Evolutionary conservation across 2,797 vertebrate species (phyloP).

Genomic region (Gymnopithys bicolor): DNA sequence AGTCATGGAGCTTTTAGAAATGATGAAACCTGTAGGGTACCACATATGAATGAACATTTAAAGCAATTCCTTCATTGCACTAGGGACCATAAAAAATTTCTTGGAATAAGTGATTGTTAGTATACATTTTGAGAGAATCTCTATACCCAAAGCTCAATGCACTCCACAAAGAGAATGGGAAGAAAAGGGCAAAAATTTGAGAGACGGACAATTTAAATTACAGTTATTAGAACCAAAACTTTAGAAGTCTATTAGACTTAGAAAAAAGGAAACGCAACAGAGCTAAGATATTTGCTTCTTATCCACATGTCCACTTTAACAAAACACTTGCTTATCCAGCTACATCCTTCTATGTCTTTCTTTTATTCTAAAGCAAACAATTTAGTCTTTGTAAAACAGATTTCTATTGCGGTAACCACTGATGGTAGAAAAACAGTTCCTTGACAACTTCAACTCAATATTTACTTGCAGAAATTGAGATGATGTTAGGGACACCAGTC

Average conservation of each 20-base stretch:
- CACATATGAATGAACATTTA: background rate
- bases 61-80: background rate
- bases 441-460: background rate
- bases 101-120: background rate
- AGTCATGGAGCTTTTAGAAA: background rate
- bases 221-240: background rate
- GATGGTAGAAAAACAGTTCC: background rate
- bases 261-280: background rate
- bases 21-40: background rate
- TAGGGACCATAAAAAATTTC: background rate
- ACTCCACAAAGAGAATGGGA: background rate
- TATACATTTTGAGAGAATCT: background rate
- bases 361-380: background rate
- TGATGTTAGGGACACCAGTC: background rate
- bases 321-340: background rate
- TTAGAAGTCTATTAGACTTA: background rate
- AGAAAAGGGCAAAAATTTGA: background rate
- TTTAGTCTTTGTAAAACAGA: background rate
- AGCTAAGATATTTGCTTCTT: background rate
- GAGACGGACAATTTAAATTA: background rate
- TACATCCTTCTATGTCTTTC: rapidly evolving
- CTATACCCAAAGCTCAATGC: background rate
- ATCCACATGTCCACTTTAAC: rapidly evolving
- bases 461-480: background rate
- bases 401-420: background rate